Percentiles rank a stretch among this genome's conserved stretches.
Conservation (phyloP, 1,140 invertebrate species). For the Drosophila setifemur region DNA sequence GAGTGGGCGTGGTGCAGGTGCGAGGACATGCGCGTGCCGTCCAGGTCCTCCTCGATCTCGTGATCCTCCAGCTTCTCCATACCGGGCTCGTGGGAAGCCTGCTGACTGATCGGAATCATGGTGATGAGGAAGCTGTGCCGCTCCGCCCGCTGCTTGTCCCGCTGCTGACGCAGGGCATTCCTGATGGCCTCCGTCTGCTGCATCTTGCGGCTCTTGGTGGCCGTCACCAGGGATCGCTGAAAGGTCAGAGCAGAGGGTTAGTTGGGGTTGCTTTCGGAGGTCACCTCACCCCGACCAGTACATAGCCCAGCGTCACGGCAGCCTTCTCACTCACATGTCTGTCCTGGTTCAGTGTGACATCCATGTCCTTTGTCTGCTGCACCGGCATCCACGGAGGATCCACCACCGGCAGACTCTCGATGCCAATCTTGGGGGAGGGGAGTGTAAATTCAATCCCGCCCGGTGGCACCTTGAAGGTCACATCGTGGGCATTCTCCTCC, state of each 20-base stretch:
- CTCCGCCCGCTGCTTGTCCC: slow-evolving; percentile 96
- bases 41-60: slow-evolving; percentile 90
- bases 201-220: slow-evolving; percentile 98
- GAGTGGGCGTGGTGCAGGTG: slow-evolving; percentile 94
- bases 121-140: slow-evolving; percentile 98
- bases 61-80: slow-evolving; percentile 94
- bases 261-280: neutral
- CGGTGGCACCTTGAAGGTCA: slow-evolving; percentile 98
- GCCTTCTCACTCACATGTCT: slow-evolving; percentile 90
- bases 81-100: slow-evolving; percentile 98
- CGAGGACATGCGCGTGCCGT: slow-evolving; percentile 87
- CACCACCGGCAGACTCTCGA: slow-evolving; percentile 95
- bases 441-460: slow-evolving; percentile 99
- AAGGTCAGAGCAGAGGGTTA: neutral
- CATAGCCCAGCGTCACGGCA: slow-evolving; percentile 50
- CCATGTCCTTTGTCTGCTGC: slow-evolving; percentile 98
- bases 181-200: slow-evolving; percentile 99
- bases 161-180: slow-evolving; percentile 95
- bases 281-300: slow-evolving; percentile 5
- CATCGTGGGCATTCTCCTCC: slow-evolving; percentile 96
- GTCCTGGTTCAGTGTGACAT: slow-evolving; percentile 99
- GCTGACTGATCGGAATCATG: slow-evolving; percentile 96
- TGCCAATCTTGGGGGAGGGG: slow-evolving; percentile 98
- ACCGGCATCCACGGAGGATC: slow-evolving; percentile 99
- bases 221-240: slow-evolving; percentile 97